Base-by-base conservation (phyloP, 2,888 invertebrate species). In the Parnassius smintheus region DNA sequence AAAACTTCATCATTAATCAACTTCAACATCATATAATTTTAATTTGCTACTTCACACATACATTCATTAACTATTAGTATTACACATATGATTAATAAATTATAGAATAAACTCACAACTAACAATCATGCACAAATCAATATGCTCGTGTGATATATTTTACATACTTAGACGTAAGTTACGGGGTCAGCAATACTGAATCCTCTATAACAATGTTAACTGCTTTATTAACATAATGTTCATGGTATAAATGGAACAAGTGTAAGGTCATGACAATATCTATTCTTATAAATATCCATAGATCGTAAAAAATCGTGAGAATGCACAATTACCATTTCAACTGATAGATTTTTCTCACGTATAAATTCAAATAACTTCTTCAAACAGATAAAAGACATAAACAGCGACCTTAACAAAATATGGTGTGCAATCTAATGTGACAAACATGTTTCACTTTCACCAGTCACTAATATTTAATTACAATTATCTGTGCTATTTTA, bases 131-230 rank as follows among this genome's bases (percentile, higher is more conserved):
- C 49, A 56, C 53, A 59, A 59, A 56, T 56, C 53, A 52, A 53
- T 53, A 12, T 51, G 46, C 13, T 55, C 13, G 53, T 57, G 46
- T 42, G 48, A 42, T 58, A 48, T 35, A 57, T 53, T 62, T 62
- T 58, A 62, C 51, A 63, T 63, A 55, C 51, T 44, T 50, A 50
- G 45, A n/a, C 51, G 35, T 55, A 73, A 74, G 72, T 72, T 74
- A 74, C 85, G 72, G 85, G 87, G 86, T 86, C 85, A 84, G 67
- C 75, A 66, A 70, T 73, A 71, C 75, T 75, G 81, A 73, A 87
- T 86, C 85, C 82, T 84, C 85, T 65, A 69, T 68, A 83, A 88
- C 89, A 91, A 91, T 91, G 90, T 83, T 85, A 90, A 90, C 91
- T 77, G 72, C 86, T 88, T 83, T 75, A 89, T 91, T 91, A 88